Evolutionary conservation across 2,113 vertebrate genomes (phyloP), one percentile per base, ranked within the genome.

Genomic region (Malurus alboscapulatus): DNA sequence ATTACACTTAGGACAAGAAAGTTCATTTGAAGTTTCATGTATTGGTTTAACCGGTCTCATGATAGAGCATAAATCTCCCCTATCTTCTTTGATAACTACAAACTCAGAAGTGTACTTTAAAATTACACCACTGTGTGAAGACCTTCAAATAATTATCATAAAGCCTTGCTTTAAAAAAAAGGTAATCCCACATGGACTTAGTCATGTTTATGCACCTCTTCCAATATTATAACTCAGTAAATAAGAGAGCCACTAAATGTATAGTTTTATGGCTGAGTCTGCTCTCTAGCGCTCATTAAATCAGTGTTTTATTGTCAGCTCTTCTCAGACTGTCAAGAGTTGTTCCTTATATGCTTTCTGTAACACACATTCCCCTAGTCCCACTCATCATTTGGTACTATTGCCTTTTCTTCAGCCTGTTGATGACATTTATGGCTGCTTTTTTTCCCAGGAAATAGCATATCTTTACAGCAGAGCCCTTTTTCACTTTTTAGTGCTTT

Each of bases 101-200:
- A 91, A 88, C 54, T 95, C 94, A 92, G 89, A 96, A 90, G 65
- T 63, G 54, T 80, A 90, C 77, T 95, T 97, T 81, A 93, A 94
- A 95, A 94, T 85, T 71, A 93, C 59, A 75, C 77, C 59, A 75
- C 77, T 59, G 27, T 51, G 27, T 89, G 84, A 96, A 96, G 88
- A 92, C 73, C 94, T 97, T 96, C 91, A 95, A 96, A 94, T 96
- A 97, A 97, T 96, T 97, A 96, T 93, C 87, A 94, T 94, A 97
- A 94, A 96, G 84, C 47, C 42, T 96, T 18, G 20, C 53, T 91
- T 80, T 77, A 48, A 93, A 84, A 95, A 92, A 65, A 81, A 72
- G 50, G 62, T 92, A 93, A 88, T 94, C 62, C 61, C 21, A 0
- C 84, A 47, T 26, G 84, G 54, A 80, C 54, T 90, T 83, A 57